Conservation (phyloP, 2,888 invertebrate genomes). For the Nomada fabriciana region DNA sequence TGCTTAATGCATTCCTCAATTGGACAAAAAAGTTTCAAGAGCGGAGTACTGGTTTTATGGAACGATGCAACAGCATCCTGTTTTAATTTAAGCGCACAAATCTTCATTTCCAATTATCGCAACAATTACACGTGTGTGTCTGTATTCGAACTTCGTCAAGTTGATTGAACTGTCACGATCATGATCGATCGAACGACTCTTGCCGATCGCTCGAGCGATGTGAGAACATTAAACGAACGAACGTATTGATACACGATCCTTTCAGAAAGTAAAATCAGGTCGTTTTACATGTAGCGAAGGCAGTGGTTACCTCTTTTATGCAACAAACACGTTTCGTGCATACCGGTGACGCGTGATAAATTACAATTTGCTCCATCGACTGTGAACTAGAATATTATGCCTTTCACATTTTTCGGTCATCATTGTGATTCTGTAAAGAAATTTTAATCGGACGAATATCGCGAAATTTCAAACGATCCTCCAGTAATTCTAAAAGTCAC, state of each 20-base stretch:
- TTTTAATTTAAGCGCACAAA: not conserved
- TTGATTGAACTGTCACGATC: constrained; percentile 47
- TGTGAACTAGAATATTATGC: constrained; percentile 15
- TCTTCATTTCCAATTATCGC: not conserved
- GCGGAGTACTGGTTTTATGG: not conserved
- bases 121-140: not conserved
- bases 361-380: constrained; percentile 52
- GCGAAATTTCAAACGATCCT: too few relatives aligned
- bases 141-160: not conserved
- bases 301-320: constrained; percentile 55
- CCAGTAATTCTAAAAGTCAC: too few relatives aligned
- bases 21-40: not conserved
- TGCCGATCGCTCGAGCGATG: constrained; percentile 36
- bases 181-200: constrained; percentile 37
- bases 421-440: not conserved
- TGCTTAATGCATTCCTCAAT: too few relatives aligned
- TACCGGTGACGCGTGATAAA: constrained; percentile 59
- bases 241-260: constrained; percentile 57
- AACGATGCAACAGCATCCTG: not conserved
- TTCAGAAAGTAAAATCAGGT: constrained; percentile 62
- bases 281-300: constrained; percentile 50
- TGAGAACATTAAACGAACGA: constrained; percentile 47
- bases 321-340: constrained; percentile 62
- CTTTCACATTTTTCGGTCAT: not conserved
- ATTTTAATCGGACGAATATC: too few relatives aligned